Base-by-base conservation (phyloP, 2,888 invertebrate species). In the Dusona sp. region DNA sequence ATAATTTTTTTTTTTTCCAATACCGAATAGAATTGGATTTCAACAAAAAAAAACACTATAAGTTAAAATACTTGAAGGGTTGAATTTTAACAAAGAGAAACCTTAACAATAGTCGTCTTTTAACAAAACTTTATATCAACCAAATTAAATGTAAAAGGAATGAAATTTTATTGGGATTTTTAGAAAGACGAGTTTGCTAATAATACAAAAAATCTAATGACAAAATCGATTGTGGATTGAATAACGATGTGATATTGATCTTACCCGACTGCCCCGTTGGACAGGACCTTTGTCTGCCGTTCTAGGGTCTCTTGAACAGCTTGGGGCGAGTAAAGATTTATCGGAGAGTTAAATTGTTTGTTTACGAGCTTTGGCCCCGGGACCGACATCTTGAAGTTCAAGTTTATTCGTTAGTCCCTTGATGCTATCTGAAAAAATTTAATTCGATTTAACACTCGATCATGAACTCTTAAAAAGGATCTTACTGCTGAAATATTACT, bases 261-360 rank as follows among this genome's bases (percentile, higher is more conserved):
- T 96, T 94, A 98, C 98, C 98, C 98, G 90, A 97, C 96, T 90
- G 96, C 96, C 91, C 98, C 98, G 94, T 97, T 97, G 90, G 96
- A 95, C 91, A 98, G 95, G 92, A 97, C 96, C 94, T 96, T 96
- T 89, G 97, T 95, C 94, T 98, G 97, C 91, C 97, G 96, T 93
- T 96, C 96, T 91, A 98, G 95, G 51, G 98, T 97, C 94, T 97
- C 98, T 94, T 97, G 96, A 89, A 98, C 96, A 94, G 97, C 97
- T 92, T 96, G 95, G 91, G 96, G 96, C 54, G 98, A 98, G 94
- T 98, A 98, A 83, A 98, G 95, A 93, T 97, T 97, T 92, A 98
- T 97, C 89, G 98, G 98, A 89, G 98, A 97, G 95, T 98, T 98
- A 95, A 98, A 98, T 95, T 98, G 98, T 95, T 97, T 97, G 95